Base-by-base conservation (phyloP, 2,888 invertebrate species). In the Caenorhabditis panamensis region DNA sequence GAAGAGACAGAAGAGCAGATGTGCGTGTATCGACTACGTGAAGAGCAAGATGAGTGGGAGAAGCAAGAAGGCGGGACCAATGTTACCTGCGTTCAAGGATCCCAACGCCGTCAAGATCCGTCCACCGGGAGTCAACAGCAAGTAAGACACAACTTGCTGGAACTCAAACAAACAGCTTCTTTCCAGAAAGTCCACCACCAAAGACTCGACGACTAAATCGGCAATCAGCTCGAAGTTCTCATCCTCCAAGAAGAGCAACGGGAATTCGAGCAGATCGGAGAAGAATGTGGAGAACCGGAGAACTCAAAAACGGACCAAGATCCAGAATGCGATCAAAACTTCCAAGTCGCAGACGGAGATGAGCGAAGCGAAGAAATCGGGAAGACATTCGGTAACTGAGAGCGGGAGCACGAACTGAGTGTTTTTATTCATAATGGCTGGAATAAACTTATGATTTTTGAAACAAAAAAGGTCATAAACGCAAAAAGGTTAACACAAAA, bases 11-110 rank as follows among this genome's bases (percentile, higher is more conserved):
- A 73, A 53, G 24, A 36, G 24, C 4, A 49, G 59, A 26, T 79
- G 79, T 61, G 73, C 73, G 5, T 79, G 79, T 53, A 2, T 79
- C 1, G 73, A 79, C 13, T 75, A 73, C 53, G 44, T 79, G 47
- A 73, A 64, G 62, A 79, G 41, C 22, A 66, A 78, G 37, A 44
- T 78, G 37, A 59, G 69, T 18, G 67, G 67, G 26, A 44, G 41
- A 2, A 36, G 53, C 3, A 58, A 53, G 63, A 62, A 71, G 31
- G 11, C 9, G 31, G 37, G 28, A 11, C 28, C 51, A 1, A n/a
- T n/a, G n/a, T n/a, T n/a, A n/a, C n/a, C n/a, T n/a, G 1, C 18
- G 2, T 31, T 66, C 64, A 51, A 78, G n/a, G 78, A 71, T 47
- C 53, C 78, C 22, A 78, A 64, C 24, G 41, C 69, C 0, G 53